Base-by-base conservation (phyloP, 2,797 vertebrate genomes). In the Alca torda region DNA sequence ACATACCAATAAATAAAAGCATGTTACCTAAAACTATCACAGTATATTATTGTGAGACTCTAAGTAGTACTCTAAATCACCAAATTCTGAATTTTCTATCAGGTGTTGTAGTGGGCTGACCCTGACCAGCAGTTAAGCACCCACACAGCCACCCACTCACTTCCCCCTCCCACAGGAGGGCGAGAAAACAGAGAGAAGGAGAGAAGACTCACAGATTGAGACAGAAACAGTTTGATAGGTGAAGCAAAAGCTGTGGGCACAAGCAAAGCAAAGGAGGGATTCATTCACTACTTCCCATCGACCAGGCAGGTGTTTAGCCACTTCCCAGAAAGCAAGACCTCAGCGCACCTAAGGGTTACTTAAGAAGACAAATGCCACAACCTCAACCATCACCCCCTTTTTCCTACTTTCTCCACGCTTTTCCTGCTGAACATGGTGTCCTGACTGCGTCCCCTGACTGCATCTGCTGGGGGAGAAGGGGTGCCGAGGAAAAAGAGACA, bases 91-190 rank as follows among this genome's bases (percentile, higher is more conserved):
- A 43, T 69, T 68, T 92, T 73, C 46, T 65, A 37, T 12, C 26
- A 54, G 8, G 25, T 54, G 13, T 23, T 59, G 24, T 25, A 7
- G 24, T 28, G 23, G 10, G 11, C 12, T 74, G 33, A 84, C 21
- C 68, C n/a, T 1, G 3, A 57, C 3, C 30, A 86, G 69, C 30
- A 86, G 35, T 16, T 76, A 31, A 57, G 11, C 37, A 75, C 20
- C 16, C 21, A 37, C 18, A 50, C 1, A 35, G 24, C 26, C 19
- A 51, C 26, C 18, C 24, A 20, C 10, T 39, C 41, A 28, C 15
- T 28, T 39, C 16, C 10, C 17, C 3, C 3, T 60, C 53, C 50
- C 1, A 3, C 28, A 9, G 6, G 13, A 50, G 5, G 15, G 30
- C 1, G 13, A 56, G 70, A 72, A 83, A 72, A 84, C 6, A 68